Conservation (phyloP, 2,113 vertebrate species). For the Nematolebias whitei region DNA sequence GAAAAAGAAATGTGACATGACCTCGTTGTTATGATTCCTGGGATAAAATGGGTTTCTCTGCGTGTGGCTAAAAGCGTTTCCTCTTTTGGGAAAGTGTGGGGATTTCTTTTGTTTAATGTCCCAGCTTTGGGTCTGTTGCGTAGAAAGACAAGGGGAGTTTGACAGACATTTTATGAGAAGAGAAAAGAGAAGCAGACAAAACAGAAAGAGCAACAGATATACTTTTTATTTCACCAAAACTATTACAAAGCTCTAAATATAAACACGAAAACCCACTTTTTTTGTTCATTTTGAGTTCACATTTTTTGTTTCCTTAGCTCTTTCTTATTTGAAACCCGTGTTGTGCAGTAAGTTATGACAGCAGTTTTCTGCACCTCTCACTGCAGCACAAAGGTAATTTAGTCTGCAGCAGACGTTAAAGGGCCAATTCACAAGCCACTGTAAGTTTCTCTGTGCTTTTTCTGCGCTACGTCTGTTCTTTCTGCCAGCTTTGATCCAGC, state of each 20-base stretch:
- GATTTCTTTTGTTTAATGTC: conserved; percentile 28
- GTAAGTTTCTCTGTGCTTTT: conserved; percentile 35
- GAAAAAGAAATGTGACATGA: neutral
- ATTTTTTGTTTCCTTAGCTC: neutral
- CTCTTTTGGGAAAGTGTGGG: conserved; percentile 40
- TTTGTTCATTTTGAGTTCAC: neutral
- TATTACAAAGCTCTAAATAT: neutral
- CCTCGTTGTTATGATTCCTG: conserved; percentile 19
- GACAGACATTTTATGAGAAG: neutral
- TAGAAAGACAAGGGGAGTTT: conserved; percentile 32
- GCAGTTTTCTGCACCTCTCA: conserved; percentile 10
- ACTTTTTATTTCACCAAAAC: neutral
- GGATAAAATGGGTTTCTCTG: conserved; percentile 4
- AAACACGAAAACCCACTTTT: neutral
- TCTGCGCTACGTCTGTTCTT: conserved; percentile 11
- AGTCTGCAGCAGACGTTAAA: conserved; percentile 50
- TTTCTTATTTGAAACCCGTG: conserved; percentile 4
- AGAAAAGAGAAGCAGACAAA: conserved; percentile 22
- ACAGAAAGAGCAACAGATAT: neutral
- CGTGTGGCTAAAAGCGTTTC: conserved; percentile 19
- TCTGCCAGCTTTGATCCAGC: conserved; percentile 13
- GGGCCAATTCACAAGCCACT: conserved; percentile 50
- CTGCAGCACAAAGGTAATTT: conserved; percentile 48
- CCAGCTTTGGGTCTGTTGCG: conserved; percentile 23
- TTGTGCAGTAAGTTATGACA: conserved; percentile 8